These are phyloP conservation scores for Mythimna lalbum DNA, from an alignment of 2,888 invertebrate genomes.

Conservation along the genomic window DNA sequence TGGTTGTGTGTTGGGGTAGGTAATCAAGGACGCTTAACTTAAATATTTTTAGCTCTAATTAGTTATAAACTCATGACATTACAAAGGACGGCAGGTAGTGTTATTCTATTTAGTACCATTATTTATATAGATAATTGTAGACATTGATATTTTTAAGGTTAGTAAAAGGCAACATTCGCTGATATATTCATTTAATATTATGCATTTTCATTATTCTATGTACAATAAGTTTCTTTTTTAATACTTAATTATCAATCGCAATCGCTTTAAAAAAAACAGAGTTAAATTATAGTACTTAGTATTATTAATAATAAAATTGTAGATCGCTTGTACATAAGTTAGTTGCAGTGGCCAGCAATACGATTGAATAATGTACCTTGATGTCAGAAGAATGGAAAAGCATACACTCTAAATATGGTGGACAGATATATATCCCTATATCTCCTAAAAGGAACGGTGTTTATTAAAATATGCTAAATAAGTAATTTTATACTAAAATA, in stretches of 20 bases:
- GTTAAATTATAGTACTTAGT: neutral
- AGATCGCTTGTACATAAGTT: conserved; percentile 42
- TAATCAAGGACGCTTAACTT: neutral
- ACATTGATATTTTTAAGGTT: neutral
- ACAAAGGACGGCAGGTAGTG: neutral
- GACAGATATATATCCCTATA: neutral
- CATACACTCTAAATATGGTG: conserved; percentile 1
- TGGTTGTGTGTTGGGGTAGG: neutral
- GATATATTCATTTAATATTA: neutral
- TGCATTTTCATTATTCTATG: neutral
- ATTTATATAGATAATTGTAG: no score
- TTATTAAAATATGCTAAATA: neutral
- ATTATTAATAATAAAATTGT: neutral
- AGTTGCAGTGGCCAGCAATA: conserved; percentile 21
- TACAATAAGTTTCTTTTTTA: neutral
- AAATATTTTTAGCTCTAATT: neutral
- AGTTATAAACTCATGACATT: neutral
- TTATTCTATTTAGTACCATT: no score
- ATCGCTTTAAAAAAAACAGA: conserved; percentile 12
- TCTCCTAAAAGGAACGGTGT: neutral
- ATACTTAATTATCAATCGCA: conserved; percentile 22
- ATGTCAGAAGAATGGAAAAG: conserved; percentile 19
- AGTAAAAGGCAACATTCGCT: conserved; percentile 12
- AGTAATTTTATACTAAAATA: neutral
- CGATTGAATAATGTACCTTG: conserved; percentile 31